Base-by-base conservation (phyloP, 1,140 invertebrate species). In the Steinernema feltiae region DNA sequence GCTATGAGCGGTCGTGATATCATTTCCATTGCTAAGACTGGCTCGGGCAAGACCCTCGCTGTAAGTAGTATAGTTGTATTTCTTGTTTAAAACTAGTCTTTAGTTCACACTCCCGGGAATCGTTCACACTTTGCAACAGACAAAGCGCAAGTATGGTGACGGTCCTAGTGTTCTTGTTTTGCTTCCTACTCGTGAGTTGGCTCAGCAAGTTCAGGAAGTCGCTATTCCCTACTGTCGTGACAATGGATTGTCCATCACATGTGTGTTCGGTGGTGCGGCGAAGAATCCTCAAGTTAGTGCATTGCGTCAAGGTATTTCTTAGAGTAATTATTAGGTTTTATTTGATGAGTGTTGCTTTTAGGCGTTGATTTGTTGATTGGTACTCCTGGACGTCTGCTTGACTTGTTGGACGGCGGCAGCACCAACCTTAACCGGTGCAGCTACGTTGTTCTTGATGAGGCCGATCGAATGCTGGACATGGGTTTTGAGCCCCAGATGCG, bases 401-500 rank as follows among this genome's bases (percentile, higher is more conserved):
- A 99, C 89, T 97, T 98, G 87, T 88, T 99, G 1, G 94, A 97
- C 86, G 90, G 91, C 76, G 92, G 92, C 1, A 93, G 92, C 41
- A 96, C 94, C 0, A 95, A 94, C 87, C 87, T 98, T 21, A 90
- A 91, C 48, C 90, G 94, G 48, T 94, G 93, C 85, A 97, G 94
- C 46, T 98, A 95, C 87, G 89, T 99, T 72, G 96, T 99, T 12
- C 87, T 99, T 53, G 96, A 99, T 88, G 97, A 99, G 88, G 97
- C 97, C 82, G 97, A 99, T 88, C 90, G 97, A 75, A 99, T 99
- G 96, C 90, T 98, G 32, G 96, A 98, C 88, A 98, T 98, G 96
- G 96, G 96, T 82, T 98, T 98, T 88, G 96, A 98, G 88, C 96
- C 95, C n/a, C 96, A 98, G 88, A 98, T 99, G 80, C 90, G 95